Percentiles rank a stretch among this genome's conserved stretches.
phyloP scores from a whole-genome alignment of 2,113 vertebrate species.

The Brachypodius melanocephalos region DNA sequence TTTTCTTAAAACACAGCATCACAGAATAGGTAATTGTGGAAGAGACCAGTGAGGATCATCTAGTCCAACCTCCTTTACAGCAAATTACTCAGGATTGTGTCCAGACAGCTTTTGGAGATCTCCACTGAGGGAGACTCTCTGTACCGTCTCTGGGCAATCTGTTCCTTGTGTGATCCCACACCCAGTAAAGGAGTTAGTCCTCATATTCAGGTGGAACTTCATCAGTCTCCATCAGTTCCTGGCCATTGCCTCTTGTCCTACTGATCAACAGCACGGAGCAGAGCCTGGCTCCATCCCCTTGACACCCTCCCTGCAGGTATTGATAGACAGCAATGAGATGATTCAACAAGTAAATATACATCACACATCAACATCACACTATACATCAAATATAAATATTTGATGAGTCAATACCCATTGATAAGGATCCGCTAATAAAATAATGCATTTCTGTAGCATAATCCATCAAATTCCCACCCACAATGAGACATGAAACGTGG shows the following conservation, averaged over 20 bases:
- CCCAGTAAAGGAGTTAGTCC: neutral
- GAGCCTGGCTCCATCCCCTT: neutral
- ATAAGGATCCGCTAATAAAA: neutral
- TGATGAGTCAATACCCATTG: neutral
- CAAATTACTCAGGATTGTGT: neutral
- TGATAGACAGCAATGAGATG: too few species aligned
- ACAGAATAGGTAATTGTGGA: neutral
- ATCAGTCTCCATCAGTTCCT: neutral
- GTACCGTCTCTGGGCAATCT: neutral
- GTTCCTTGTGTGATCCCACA: accelerated
- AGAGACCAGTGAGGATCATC: neutral
- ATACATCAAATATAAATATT: neutral
- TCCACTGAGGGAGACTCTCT: neutral
- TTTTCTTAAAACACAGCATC: neutral
- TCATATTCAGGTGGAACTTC: neutral
- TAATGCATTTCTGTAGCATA: neutral
- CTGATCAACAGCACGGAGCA: neutral
- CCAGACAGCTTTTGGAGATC: neutral
- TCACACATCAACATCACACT: too few species aligned
- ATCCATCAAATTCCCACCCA: neutral
- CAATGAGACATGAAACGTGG: neutral
- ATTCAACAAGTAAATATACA: neutral
- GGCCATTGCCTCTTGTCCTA: neutral
- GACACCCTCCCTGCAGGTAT: neutral
- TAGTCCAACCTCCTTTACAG: neutral